These are phyloP conservation scores for Alligator sinensis DNA, from an alignment of 2,113 vertebrate genomes.

Conservation along the genomic window DNA sequence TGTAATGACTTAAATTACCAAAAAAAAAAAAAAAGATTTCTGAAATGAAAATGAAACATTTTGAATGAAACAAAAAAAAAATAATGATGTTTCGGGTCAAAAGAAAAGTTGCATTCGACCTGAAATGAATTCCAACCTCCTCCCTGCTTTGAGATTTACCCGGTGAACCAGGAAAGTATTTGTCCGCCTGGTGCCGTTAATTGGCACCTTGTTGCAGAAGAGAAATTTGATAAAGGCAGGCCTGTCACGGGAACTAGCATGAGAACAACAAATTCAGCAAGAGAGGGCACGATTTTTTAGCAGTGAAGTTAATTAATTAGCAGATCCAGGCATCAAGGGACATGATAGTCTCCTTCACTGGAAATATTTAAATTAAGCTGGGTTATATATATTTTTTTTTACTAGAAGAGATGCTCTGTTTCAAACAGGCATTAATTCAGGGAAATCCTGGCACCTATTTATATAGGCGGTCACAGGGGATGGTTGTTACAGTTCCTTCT, in stretches of 20 bases:
- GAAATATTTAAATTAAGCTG: neutral
- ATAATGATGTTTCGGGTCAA: neutral
- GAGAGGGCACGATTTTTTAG: neutral
- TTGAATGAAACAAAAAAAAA: fast-evolving
- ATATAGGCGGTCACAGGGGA: neutral
- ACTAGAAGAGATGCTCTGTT: neutral
- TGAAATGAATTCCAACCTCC: too few species aligned
- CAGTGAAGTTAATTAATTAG: neutral
- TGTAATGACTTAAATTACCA: neutral
- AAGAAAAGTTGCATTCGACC: too few species aligned
- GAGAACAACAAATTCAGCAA: too few species aligned
- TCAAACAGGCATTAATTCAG: neutral
- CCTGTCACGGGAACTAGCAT: too few species aligned
- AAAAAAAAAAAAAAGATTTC: neutral
- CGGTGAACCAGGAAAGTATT: too few species aligned
- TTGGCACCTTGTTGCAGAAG: neutral
- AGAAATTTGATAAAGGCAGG: neutral
- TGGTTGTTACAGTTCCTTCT: fast-evolving
- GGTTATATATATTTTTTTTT: neutral
- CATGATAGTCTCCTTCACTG: neutral
- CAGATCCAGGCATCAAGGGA: neutral
- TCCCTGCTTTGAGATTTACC: too few species aligned
- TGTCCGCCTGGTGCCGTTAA: too few species aligned
- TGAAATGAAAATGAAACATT: neutral
- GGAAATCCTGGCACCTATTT: neutral